These are phyloP conservation scores for Manis javanica DNA, from an alignment of 2,797 vertebrate genomes.

Conservation along the genomic window DNA sequence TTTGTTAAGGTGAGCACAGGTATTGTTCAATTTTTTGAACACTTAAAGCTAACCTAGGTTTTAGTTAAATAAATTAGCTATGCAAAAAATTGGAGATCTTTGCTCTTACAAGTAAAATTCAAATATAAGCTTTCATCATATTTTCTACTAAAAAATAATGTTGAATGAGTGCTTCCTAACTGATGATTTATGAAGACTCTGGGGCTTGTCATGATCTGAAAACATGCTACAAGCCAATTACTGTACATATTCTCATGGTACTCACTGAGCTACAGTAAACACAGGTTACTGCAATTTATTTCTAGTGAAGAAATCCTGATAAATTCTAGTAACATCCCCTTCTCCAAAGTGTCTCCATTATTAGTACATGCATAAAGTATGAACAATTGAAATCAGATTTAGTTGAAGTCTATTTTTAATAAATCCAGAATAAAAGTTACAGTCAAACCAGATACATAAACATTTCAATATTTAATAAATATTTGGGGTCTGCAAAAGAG, in stretches of 20 bases:
- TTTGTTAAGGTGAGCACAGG: background rate
- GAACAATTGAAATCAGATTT: background rate
- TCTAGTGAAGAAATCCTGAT: background rate
- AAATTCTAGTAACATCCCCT: background rate
- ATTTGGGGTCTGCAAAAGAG: background rate
- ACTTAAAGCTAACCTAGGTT: background rate
- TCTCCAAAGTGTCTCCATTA: background rate
- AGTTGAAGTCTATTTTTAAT: background rate
- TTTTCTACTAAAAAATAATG: background rate
- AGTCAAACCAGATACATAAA: background rate
- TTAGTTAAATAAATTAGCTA: background rate
- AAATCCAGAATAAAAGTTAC: background rate
- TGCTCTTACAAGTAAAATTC: background rate
- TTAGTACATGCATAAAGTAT: background rate
- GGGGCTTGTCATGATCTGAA: conserved; percentile 3
- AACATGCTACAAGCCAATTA: conserved; percentile 22
- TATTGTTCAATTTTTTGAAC: background rate
- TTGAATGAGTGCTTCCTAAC: background rate
- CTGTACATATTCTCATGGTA: background rate
- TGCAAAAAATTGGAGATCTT: background rate
- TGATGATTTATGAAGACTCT: conserved; percentile 1
- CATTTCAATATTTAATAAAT: background rate
- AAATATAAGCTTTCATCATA: conserved; percentile 1
- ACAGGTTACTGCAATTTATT: background rate
- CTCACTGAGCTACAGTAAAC: background rate